phyloP scores from a whole-genome alignment of 92 coral and sea anemone genomes.

The Umimayanthus chanpuru region DNA sequence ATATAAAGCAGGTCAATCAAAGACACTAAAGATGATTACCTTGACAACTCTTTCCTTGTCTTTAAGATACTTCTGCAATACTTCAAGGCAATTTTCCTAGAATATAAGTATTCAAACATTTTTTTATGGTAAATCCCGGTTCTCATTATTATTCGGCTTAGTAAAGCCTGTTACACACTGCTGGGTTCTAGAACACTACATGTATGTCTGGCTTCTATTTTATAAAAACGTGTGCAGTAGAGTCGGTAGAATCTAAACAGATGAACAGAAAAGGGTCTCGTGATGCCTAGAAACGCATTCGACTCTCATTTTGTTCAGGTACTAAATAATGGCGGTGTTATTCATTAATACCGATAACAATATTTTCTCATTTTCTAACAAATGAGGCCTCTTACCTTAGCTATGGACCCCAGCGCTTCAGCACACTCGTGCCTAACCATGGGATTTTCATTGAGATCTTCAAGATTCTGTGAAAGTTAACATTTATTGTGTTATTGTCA shows the following conservation, averaged over 20 bases:
- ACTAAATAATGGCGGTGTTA: too few relatives aligned
- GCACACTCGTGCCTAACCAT: conserved; percentile 99
- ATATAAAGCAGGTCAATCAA: neutral
- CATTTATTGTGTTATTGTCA: neutral
- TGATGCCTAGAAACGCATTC: too few relatives aligned
- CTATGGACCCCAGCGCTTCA: conserved; percentile 98
- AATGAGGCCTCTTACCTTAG: conserved; percentile 64
- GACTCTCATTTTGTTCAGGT: too few relatives aligned
- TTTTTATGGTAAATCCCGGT: neutral
- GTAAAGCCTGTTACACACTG: too few relatives aligned
- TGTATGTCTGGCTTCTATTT: too few relatives aligned
- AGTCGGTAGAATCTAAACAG: too few relatives aligned
- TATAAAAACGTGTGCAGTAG: too few relatives aligned
- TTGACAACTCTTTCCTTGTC: conserved; percentile 45
- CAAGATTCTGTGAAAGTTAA: conserved; percentile 70
- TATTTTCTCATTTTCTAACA: too few relatives aligned
- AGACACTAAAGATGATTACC: conserved; percentile 11
- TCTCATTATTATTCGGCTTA: neutral
- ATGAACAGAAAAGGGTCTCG: too few relatives aligned
- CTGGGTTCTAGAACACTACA: too few relatives aligned
- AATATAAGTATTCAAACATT: neutral
- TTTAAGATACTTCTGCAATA: conserved; percentile 32
- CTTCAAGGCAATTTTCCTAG: conserved; percentile 37
- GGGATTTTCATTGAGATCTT: conserved; percentile 82
- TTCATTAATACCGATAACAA: too few relatives aligned